Evolutionary conservation across 2,113 vertebrate species (phyloP), one percentile per base, ranked within the genome.

Genomic region (Coracopsis vasa): DNA sequence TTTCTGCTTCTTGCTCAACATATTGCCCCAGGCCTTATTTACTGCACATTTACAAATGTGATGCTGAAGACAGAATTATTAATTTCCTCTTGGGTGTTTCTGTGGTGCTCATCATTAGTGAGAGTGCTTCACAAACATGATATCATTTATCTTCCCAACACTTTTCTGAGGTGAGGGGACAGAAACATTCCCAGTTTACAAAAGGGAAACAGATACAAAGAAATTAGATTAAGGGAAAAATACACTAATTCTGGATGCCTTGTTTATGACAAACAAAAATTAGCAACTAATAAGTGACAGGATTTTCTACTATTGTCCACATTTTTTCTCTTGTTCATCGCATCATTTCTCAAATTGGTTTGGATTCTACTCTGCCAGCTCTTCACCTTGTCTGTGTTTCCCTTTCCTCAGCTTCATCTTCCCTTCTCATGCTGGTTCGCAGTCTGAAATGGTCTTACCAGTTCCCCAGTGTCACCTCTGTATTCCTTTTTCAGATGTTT

Each of bases 61-160:
- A 11, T 53, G 82, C 48, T 82, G 73, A 92, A 92, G 84, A 85
- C 51, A 92, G 73, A 90, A 85, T 85, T 95, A 94, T 72, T 87
- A 81, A 90, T 92, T 75, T 61, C 53, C 70, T 90, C 61, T 48
- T 89, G 66, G n/a, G 25, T 87, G 25, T 72, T 95, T 87, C 72
- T 88, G n/a, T 50, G 25, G 33, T 54, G 54, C 75, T 91, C 29
- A 86, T 91, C 86, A 73, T 83, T 66, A 92, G 28, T 13, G 29
- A 4, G 53, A 90, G 7, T 37, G 29, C 42, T 85, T 89, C 64
- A 64, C 60, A 79, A 84, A 56, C 35, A 37, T 42, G 24, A 66
- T 9, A 50, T 1, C 3, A 37, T 75, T 79, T 89, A 64, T 87
- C 51, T 84, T 84, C 56, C 33, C 47, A 74, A 28, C 16, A 20